These are phyloP conservation scores for Micrasema minimum DNA, from an alignment of 1,140 invertebrate species.

Conservation along the genomic window DNA sequence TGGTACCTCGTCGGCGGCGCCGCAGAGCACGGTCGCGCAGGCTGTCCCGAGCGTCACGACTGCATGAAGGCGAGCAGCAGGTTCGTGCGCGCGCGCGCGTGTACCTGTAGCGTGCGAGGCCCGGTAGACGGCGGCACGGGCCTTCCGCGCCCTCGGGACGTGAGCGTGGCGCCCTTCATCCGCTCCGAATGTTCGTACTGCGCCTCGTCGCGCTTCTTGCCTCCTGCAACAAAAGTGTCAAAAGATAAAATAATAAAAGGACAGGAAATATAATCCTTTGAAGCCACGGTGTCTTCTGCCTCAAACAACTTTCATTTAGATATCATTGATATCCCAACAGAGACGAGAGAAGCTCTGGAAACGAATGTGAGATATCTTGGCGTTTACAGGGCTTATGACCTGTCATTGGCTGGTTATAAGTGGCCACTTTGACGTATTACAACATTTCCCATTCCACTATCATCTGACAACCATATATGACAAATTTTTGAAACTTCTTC, in stretches of 20 bases:
- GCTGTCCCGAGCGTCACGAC: conserved; percentile 96
- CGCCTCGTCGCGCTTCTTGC: conserved; percentile 90
- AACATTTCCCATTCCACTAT: too few species aligned
- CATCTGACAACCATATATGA: too few species aligned
- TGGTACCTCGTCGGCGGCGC: conserved; percentile 96
- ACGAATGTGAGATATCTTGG: too few species aligned
- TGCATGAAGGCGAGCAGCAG: conserved; percentile 96
- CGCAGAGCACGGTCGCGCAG: conserved; percentile 96
- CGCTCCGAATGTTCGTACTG: conserved; percentile 91
- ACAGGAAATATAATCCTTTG: too few species aligned
- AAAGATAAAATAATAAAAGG: conserved; percentile 2
- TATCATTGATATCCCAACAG: too few species aligned
- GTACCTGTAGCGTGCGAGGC: conserved; percentile 97
- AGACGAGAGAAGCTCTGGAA: too few species aligned
- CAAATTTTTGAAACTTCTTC: too few species aligned
- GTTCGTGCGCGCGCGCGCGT: conserved; percentile 97
- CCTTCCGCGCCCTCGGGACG: conserved; percentile 92
- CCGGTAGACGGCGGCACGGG: conserved; percentile 79
- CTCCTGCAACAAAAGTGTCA: conserved; percentile 64
- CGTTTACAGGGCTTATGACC: too few species aligned
- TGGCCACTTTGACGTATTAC: too few species aligned
- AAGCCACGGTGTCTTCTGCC: too few species aligned
- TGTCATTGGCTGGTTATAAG: too few species aligned
- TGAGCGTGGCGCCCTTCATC: conserved; percentile 87
- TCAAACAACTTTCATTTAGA: too few species aligned